These are phyloP conservation scores for Taurulus bubalis DNA, from an alignment of 2,113 vertebrate genomes.

Conservation along the genomic window DNA sequence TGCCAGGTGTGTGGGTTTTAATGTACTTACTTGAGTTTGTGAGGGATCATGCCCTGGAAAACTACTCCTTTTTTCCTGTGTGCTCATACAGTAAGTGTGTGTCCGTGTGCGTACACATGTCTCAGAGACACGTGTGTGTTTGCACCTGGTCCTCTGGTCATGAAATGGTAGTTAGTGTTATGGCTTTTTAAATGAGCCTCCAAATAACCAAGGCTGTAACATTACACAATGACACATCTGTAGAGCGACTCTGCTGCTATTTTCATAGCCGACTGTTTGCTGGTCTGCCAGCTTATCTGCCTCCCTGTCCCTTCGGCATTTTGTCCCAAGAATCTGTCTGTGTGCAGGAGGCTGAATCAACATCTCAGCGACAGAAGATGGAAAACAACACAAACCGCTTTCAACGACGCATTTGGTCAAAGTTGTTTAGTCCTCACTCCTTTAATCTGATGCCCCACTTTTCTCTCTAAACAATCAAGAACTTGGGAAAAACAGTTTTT, in stretches of 20 bases:
- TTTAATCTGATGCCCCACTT: constrained; percentile 40
- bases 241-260: constrained; percentile 23
- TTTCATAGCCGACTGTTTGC: constrained; percentile 33
- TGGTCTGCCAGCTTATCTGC: constrained; percentile 12
- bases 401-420: constrained; percentile 13
- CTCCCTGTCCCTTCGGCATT: not conserved
- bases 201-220: constrained; percentile 40
- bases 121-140: constrained; percentile 29
- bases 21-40: constrained; percentile 48
- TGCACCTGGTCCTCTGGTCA: constrained; percentile 65
- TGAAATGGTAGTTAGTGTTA: constrained; percentile 66
- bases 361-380: constrained; percentile 6
- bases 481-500: constrained; percentile 2
- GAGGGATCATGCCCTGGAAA: constrained; percentile 34
- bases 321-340: constrained; percentile 19
- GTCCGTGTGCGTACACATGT: not conserved
- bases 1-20: constrained; percentile 62
- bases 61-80: constrained; percentile 12
- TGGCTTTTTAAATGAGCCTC: constrained; percentile 65
- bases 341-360: constrained; percentile 6
- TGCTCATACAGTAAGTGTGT: not conserved
- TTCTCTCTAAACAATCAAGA: constrained; percentile 31
- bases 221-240: constrained; percentile 51
- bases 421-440: constrained; percentile 2
- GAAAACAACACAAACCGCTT: not conserved